Conservation (phyloP, 1,140 invertebrate species). For the Drosophila prosaltans region DNA sequence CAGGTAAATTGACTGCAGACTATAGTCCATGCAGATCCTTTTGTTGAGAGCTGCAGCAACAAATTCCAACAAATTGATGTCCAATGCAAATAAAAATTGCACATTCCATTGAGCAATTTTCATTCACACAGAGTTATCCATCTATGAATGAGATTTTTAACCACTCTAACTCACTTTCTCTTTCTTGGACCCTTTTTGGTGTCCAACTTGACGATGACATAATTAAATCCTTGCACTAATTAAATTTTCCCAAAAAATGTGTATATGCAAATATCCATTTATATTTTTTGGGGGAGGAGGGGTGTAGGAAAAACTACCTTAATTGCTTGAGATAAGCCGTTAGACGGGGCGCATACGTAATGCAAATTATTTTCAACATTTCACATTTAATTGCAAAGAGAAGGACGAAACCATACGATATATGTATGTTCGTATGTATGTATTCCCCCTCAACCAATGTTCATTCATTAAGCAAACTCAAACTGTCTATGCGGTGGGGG, state of each 20-base stretch:
- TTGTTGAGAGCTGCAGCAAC: not conserved
- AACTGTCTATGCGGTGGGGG: not conserved
- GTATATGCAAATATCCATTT: conserved; percentile 51
- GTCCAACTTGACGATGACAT: conserved; percentile 63
- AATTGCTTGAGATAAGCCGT: conserved; percentile 81
- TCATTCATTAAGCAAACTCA: conserved; percentile 71
- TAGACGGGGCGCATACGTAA: conserved; percentile 74
- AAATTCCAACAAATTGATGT: conserved; percentile 56
- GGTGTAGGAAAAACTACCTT: conserved; percentile 72
- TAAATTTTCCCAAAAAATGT: conserved; percentile 78
- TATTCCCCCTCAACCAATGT: conserved; percentile 19
- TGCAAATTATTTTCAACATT: conserved; percentile 82
- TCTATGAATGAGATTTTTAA: not conserved
- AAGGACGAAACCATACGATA: conserved; percentile 13
- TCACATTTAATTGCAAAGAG: conserved; percentile 82
- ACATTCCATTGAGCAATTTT: conserved; percentile 63
- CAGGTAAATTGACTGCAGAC: conserved; percentile 78
- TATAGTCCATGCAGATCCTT: conserved; percentile 29
- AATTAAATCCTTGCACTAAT: conserved; percentile 83
- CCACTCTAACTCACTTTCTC: not conserved
- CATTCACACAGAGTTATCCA: conserved; percentile 6
- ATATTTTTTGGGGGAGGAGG: conserved; percentile 12
- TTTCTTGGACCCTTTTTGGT: not conserved
- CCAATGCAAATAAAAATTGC: conserved; percentile 45
- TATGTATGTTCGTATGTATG: not conserved